Evolutionary conservation across 2,888 invertebrate genomes (phyloP), one percentile per base, ranked within the genome.

Genomic region (Orgyia antiqua): DNA sequence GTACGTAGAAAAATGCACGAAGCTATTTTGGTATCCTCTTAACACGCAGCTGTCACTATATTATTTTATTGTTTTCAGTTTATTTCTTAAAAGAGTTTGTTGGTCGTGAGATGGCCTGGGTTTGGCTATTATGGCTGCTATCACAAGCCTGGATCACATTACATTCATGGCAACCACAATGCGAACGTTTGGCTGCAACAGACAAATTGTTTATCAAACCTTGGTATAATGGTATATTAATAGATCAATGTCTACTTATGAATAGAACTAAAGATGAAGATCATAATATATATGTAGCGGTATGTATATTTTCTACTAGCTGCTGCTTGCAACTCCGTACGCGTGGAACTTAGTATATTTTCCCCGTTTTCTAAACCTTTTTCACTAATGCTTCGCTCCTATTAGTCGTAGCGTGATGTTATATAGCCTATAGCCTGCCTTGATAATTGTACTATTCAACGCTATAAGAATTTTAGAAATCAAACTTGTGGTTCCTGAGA

Each of bases 141-240:
- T 94, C 96, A 0, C 96, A 97, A 70, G 88, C 92, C 0, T 97
- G 97, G 95, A 91, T 96, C 18, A 93, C 94, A 1, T 70, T 91
- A 30, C 96, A 97, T 67, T 89, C 95, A 30, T 98, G 97, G 97
- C 88, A 87, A 31, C 94, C 95, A 1, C 89, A 90, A 34, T 93
- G 93, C 53, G 95, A 95, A 64, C 89, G 94, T 49, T 89, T 97
- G 45, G 94, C 96, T 0, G 89, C 91, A 20, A 93, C 95, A 0
- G 96, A 96, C 62, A 93, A 91, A 64, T 78, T 98, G 24, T 98
- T 96, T 66, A 89, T 93, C 3, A 89, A 90, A 39, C 94, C 95
- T 2, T 93, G 94, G 90, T 97, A 95, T 74, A 91, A 91, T 58
- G 92, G 94, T 0, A 88, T 93, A 2, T 75, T 97, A 10, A 89